Evolutionary conservation across 64 coral and sea anemone species (phyloP).

Genomic region (Catalaphyllia jardinei): DNA sequence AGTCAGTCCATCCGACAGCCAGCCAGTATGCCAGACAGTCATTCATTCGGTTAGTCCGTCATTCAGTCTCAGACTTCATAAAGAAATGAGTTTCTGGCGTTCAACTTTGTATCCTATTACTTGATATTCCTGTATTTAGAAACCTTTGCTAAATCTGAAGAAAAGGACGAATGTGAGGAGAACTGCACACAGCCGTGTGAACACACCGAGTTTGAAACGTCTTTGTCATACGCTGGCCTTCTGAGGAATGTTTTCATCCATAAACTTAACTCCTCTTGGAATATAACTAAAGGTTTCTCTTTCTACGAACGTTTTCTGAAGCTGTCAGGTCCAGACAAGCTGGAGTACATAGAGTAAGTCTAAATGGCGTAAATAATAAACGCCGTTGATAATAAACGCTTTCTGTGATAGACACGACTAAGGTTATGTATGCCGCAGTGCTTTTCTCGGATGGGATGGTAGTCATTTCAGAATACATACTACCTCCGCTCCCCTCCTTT

Average conservation of each 20-base stretch:
- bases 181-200: slow-evolving; percentile 4
- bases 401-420: not conserved
- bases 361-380: not conserved
- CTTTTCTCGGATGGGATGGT: no score
- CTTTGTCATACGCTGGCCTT: slow-evolving; percentile 4
- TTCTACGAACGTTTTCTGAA: slow-evolving; percentile 8
- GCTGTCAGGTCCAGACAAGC: not conserved
- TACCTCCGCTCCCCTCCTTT: no score
- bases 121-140: not conserved
- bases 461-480: no score
- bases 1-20: not conserved
- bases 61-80: not conserved
- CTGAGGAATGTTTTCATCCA: slow-evolving; percentile 15
- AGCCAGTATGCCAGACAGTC: not conserved
- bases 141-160: not conserved
- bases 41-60: not conserved
- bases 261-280: not conserved
- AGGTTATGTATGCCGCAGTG: no score
- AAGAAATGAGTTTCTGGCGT: not conserved
- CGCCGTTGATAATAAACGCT: not conserved
- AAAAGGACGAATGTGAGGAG: not conserved
- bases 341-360: slow-evolving; percentile 46
- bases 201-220: slow-evolving; percentile 9
- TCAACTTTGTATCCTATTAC: no score
- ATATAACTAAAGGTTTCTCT: not conserved